phyloP scores from a whole-genome alignment of 2,888 invertebrate genomes.

The Aphidius colemani region DNA sequence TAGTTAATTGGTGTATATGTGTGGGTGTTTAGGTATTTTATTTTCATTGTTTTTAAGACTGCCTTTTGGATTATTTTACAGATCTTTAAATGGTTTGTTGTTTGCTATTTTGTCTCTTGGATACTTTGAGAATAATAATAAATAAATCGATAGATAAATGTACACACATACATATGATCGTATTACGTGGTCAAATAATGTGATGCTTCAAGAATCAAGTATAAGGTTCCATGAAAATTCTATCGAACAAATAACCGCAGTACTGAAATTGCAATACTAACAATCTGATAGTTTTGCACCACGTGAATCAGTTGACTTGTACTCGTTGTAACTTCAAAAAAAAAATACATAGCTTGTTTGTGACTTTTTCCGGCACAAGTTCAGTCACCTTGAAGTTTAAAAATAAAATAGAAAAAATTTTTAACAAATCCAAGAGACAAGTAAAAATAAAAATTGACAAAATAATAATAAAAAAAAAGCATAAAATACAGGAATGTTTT shows the following conservation, averaged over 20 bases:
- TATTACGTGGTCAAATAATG: constrained; percentile 32
- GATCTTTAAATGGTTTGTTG: neutral
- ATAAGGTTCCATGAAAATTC: constrained; percentile 2
- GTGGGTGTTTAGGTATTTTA: neutral
- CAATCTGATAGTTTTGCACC: constrained; percentile 1
- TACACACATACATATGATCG: constrained; percentile 27
- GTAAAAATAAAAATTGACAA: no score
- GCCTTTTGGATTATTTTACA: no score
- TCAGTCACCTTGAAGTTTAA: no score
- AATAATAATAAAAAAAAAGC: no score
- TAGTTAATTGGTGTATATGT: neutral
- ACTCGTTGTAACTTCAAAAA: no score
- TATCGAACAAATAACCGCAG: constrained; percentile 11
- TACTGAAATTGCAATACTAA: constrained; percentile 12
- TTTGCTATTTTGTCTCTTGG: constrained; percentile 9
- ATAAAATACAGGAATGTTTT: no score
- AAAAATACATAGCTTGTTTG: no score
- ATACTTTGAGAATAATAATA: constrained; percentile 24
- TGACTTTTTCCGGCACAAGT: no score
- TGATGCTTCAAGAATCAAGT: neutral
- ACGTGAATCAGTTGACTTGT: neutral
- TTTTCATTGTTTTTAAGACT: no score
- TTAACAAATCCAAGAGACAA: no score
- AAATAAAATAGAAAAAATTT: no score
- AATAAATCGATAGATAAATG: constrained; percentile 26